Evolutionary conservation across 2,113 vertebrate genomes (phyloP), one percentile per base, ranked within the genome.

Genomic region (Tachuris rubrigastra): DNA sequence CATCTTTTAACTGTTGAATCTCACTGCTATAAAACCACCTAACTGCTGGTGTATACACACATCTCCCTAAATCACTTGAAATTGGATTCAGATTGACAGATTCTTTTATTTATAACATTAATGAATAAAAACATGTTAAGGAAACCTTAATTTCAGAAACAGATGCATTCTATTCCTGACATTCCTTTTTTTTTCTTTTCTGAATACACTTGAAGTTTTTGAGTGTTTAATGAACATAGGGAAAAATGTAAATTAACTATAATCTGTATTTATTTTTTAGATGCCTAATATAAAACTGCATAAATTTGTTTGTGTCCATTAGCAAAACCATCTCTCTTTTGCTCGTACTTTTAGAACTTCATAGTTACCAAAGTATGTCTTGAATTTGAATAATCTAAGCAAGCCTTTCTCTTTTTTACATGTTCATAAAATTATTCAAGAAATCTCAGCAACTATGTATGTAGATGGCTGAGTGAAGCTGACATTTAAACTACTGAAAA

Each of bases 401-500:
- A 88, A 74, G 6, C 2, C 6, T 76, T 91, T 93, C 10, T 41
- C 19, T 73, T 78, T 87, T 44, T 30, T 72, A 10, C 4, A 6
- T 23, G 23, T 59, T 89, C 16, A 30, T 75, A 55, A 56, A 63
- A 16, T 56, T 56, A 69, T 53, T 65, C 6, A 88, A 92, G 73
- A 88, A 67, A 50, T 56, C 42, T 49, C 55, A 84, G 53, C 25
- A 82, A 33, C 12, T 90, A 10, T 39, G 25, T 53, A 50, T 73
- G 62, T 47, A 89, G 46, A 72, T n/a, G 92, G 49, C 47, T 87
- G 66, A 81, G 20, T 31, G 67, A 90, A 76, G 31, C 30, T 95
- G 93, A 67, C 91, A 87, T 95, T 96, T 91, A 89, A 93, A 85
- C 41, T 50, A 53, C 35, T 39, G 74, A 35, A 94, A 93, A 89